A percentile compares a stretch with the other conserved stretches of the same genome.
These are phyloP conservation scores for Atta colombica DNA, from an alignment of 1,140 invertebrate species.

Conservation along the genomic window DNA sequence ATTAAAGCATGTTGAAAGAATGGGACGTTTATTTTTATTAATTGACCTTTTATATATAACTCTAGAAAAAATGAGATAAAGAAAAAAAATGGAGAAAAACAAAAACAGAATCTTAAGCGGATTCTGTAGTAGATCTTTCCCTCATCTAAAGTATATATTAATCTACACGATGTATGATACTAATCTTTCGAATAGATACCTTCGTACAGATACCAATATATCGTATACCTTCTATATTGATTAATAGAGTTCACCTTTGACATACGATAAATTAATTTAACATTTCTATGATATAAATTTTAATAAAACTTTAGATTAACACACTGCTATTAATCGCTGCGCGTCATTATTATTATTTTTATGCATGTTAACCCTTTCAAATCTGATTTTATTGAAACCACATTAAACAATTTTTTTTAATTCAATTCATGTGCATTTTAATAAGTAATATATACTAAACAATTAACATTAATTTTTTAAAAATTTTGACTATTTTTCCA, in stretches of 20 bases:
- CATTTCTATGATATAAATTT: not conserved
- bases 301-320: not conserved
- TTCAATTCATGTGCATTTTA: too few species aligned
- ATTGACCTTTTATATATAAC: not conserved
- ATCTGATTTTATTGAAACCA: too few species aligned
- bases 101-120: not conserved
- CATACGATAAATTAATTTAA: not conserved
- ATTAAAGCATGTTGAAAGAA: not conserved
- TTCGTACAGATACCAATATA: too few species aligned
- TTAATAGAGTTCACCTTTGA: constrained; percentile 24
- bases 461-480: too few species aligned
- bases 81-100: too few species aligned
- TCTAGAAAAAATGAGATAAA: not conserved
- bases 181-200: too few species aligned
- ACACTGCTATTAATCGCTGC: not conserved
- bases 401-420: too few species aligned
- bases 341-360: not conserved
- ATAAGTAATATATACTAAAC: too few species aligned
- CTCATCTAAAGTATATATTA: not conserved
- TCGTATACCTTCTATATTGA: not conserved
- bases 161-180: not conserved
- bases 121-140: constrained; percentile 15
- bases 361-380: not conserved
- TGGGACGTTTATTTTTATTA: not conserved
- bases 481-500: too few species aligned